phyloP scores from a whole-genome alignment of 2,888 invertebrate species.

The Lycaena phlaeas region DNA sequence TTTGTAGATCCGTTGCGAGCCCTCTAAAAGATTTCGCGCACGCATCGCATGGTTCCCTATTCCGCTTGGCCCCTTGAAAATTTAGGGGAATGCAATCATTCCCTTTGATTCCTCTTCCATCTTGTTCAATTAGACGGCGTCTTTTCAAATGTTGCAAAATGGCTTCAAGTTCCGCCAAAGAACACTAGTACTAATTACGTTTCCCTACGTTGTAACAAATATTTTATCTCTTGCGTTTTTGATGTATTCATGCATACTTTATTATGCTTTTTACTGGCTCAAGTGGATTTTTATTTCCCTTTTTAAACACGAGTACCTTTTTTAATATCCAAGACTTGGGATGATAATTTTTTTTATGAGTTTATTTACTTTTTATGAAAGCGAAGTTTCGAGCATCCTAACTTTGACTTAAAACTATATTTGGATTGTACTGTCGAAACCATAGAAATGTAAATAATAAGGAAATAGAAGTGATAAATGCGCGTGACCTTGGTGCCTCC shows the following conservation, averaged over 20 bases:
- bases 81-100: slow-evolving; percentile 66
- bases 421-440: too few relatives aligned
- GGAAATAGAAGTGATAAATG: too few relatives aligned
- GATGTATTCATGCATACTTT: slow-evolving; percentile 8
- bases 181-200: slow-evolving; percentile 29
- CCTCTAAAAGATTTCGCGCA: slow-evolving; percentile 61
- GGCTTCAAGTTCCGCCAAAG: slow-evolving; percentile 25
- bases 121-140: slow-evolving; percentile 69
- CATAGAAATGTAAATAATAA: too few relatives aligned
- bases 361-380: too few relatives aligned
- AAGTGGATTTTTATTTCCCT: not conserved
- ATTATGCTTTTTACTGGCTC: not conserved
- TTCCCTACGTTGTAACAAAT: slow-evolving; percentile 18
- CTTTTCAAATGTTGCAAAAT: slow-evolving; percentile 45
- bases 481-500: too few relatives aligned
- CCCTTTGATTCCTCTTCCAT: slow-evolving; percentile 67
- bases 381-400: too few relatives aligned
- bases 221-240: slow-evolving; percentile 4
- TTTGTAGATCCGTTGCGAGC: slow-evolving; percentile 16
- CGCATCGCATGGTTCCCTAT: slow-evolving; percentile 59
- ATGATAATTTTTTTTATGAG: too few relatives aligned
- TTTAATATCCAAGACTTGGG: too few relatives aligned
- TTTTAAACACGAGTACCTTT: too few relatives aligned
- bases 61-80: slow-evolving; percentile 49
- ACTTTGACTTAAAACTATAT: too few relatives aligned